phyloP scores from a whole-genome alignment of 2,797 vertebrate species.

The Thaleichthys pacificus region DNA sequence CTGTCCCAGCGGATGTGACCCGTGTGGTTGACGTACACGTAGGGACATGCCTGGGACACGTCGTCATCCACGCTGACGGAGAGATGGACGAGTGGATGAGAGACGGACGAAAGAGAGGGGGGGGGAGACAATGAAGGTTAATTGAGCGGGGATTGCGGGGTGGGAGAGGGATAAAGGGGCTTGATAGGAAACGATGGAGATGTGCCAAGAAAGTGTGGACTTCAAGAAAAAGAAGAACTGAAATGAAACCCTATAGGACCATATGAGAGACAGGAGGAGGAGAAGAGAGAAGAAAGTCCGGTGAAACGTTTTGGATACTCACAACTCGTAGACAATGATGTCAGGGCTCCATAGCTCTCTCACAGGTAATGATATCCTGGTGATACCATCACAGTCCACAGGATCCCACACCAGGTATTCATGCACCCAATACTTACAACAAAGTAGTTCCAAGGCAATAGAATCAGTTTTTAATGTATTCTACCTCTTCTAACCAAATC shows the following conservation, averaged over 20 bases:
- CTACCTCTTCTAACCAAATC: too few species aligned
- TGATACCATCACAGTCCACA: constrained; percentile 70
- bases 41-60: constrained; percentile 78
- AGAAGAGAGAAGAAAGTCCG: too few species aligned
- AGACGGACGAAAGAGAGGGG: neutral
- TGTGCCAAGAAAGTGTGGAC: neutral
- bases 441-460: neutral
- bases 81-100: neutral
- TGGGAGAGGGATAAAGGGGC: too few species aligned
- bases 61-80: constrained; percentile 77
- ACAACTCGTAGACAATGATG: constrained; percentile 83
- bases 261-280: too few species aligned
- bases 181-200: neutral
- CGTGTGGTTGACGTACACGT: constrained; percentile 80
- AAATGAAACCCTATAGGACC: neutral
- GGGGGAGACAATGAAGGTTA: neutral
- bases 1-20: constrained; percentile 79
- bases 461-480: too few species aligned
- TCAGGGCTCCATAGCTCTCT: constrained; percentile 82
- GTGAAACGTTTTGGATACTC: constrained; percentile 46
- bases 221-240: neutral
- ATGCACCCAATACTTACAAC: constrained; percentile 75
- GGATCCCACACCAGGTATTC: constrained; percentile 81
- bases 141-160: too few species aligned
- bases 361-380: constrained; percentile 76